phyloP scores from a whole-genome alignment of 2,797 vertebrate genomes.

The Cottoperca gobio region DNA sequence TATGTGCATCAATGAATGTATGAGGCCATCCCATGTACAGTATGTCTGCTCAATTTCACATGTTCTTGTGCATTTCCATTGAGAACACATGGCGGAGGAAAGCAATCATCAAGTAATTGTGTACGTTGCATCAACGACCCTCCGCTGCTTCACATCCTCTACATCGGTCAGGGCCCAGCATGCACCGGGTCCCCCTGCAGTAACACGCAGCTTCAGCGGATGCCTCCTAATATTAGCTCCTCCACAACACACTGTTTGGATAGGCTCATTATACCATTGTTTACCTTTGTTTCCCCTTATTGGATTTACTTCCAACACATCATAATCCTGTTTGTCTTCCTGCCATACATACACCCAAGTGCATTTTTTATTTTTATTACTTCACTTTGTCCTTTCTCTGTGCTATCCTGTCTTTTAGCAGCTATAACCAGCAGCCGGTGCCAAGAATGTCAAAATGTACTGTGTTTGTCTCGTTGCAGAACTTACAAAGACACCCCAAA shows the following conservation, averaged over 20 bases:
- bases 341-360: neutral
- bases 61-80: conserved; percentile 23
- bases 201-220: neutral
- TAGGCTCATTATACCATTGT: conserved; percentile 33
- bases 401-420: conserved; percentile 2
- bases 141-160: conserved; percentile 10
- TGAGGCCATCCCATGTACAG: conserved; percentile 5
- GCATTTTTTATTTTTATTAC: neutral
- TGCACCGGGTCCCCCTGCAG: neutral
- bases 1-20: neutral
- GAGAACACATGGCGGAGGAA: conserved; percentile 53
- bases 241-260: conserved; percentile 20
- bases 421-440: neutral
- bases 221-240: conserved; percentile 15
- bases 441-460: conserved; percentile 1
- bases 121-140: neutral
- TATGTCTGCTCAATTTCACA: conserved; percentile 6
- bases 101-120: conserved; percentile 34
- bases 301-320: conserved; percentile 11
- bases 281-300: conserved; percentile 20
- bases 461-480: neutral
- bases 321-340: conserved; percentile 28
- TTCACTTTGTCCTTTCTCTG: conserved; percentile 4
- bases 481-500: too few relatives aligned
- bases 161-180: conserved; percentile 38